Conservation (phyloP, 2,797 vertebrate genomes). For the Microctenopoma lineatum region DNA sequence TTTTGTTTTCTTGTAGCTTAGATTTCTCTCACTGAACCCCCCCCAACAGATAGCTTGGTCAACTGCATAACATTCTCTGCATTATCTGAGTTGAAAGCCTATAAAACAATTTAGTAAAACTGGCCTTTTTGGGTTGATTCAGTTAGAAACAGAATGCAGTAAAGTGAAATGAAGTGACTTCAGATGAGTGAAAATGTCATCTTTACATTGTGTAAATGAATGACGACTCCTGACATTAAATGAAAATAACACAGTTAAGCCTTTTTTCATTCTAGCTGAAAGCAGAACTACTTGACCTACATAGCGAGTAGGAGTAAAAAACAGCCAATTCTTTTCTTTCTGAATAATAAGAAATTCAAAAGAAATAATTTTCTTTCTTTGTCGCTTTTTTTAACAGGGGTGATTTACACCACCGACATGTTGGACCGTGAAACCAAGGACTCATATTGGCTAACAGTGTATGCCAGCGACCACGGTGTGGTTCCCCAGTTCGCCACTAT, state of each 20-base stretch:
- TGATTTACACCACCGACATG: conserved; percentile 93
- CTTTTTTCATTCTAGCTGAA: background rate
- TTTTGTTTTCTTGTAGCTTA: too few relatives aligned
- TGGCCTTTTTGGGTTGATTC: too few relatives aligned
- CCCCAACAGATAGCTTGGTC: too few relatives aligned
- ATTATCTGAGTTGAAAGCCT: too few relatives aligned
- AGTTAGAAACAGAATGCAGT: too few relatives aligned
- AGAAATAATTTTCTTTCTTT: background rate
- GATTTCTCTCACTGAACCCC: too few relatives aligned
- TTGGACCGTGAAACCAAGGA: conserved; percentile 93
- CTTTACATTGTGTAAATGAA: too few relatives aligned
- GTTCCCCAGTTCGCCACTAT: conserved; percentile 92
- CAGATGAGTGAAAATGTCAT: too few relatives aligned
- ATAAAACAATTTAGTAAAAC: too few relatives aligned
- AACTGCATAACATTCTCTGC: too few relatives aligned
- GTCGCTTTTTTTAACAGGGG: conserved; percentile 77
- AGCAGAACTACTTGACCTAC: background rate
- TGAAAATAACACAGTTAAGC: background rate
- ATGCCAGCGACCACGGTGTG: conserved; percentile 93
- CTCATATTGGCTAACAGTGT: conserved; percentile 97
- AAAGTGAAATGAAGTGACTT: too few relatives aligned
- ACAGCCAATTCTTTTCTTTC: background rate
- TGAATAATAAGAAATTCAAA: background rate
- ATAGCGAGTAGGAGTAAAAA: background rate
- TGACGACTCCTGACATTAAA: background rate